Percentiles rank a stretch among this genome's conserved stretches.
Conservation (phyloP, 2,113 vertebrate species). For the Cynopterus brachyotis region DNA sequence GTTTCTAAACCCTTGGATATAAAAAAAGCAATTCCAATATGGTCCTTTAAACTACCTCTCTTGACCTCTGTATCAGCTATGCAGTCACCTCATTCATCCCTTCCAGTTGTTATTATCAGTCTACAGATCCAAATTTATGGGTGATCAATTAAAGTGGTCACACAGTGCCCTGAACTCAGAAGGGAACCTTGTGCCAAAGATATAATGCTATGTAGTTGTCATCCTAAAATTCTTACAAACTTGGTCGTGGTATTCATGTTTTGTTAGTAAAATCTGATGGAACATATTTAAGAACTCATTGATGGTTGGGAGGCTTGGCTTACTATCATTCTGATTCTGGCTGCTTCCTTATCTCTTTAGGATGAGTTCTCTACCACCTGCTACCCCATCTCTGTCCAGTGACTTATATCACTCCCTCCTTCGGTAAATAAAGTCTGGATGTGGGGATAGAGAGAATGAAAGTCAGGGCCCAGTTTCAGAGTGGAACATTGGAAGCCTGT, state of each 20-base stretch:
- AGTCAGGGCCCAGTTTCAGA: background rate
- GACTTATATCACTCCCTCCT: background rate
- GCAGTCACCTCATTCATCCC: background rate
- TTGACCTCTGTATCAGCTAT: background rate
- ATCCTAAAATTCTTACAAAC: background rate
- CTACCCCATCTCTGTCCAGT: background rate
- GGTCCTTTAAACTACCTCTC: background rate
- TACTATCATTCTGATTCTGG: background rate
- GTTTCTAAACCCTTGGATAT: background rate
- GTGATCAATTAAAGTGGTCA: background rate
- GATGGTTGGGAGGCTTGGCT: background rate
- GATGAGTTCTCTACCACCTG: background rate
- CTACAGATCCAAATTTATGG: background rate
- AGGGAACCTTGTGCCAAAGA: background rate
- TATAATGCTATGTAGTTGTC: too few relatives aligned
- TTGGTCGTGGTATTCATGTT: background rate
- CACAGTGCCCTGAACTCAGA: background rate
- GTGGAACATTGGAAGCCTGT: background rate
- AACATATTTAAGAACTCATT: background rate
- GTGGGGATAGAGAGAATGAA: background rate
- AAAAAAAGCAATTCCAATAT: background rate
- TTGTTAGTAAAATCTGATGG: background rate
- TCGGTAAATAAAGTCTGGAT: background rate
- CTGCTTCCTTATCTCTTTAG: background rate
- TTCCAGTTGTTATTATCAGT: background rate